phyloP scores from a whole-genome alignment of 2,797 vertebrate species.

The Pseudochirops cupreus region DNA sequence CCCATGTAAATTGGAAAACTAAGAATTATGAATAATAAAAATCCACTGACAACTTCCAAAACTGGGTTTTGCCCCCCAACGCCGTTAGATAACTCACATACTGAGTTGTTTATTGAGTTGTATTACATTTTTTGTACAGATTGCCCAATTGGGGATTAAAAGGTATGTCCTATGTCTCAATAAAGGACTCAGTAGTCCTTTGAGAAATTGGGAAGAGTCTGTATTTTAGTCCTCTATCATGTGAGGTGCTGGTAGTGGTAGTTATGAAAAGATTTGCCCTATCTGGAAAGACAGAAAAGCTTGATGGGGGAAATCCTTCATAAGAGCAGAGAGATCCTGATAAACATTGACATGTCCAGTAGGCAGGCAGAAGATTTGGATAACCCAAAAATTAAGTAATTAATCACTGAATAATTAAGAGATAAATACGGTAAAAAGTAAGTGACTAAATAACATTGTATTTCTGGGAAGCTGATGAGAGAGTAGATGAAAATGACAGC shows the following conservation, averaged over 20 bases:
- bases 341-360: neutral
- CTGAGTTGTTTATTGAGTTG: neutral
- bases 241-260: neutral
- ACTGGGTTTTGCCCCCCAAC: neutral
- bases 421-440: neutral
- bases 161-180: neutral
- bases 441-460: neutral
- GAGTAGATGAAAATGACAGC: neutral
- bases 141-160: neutral
- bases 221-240: neutral
- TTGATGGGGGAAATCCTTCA: neutral
- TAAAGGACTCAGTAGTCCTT: neutral
- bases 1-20: neutral
- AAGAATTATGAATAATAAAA: neutral
- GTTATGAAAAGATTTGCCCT: neutral
- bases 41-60: neutral
- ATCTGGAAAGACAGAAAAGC: neutral
- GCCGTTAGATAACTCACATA: neutral
- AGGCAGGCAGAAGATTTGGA: neutral
- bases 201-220: neutral
- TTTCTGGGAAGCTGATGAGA: neutral
- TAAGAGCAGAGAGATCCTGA: neutral
- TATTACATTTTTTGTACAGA: neutral
- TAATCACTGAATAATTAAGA: neutral
- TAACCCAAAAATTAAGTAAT: neutral